Evolutionary conservation across 2,888 invertebrate species (phyloP).

Genomic region (Aricia artaxerxes): DNA sequence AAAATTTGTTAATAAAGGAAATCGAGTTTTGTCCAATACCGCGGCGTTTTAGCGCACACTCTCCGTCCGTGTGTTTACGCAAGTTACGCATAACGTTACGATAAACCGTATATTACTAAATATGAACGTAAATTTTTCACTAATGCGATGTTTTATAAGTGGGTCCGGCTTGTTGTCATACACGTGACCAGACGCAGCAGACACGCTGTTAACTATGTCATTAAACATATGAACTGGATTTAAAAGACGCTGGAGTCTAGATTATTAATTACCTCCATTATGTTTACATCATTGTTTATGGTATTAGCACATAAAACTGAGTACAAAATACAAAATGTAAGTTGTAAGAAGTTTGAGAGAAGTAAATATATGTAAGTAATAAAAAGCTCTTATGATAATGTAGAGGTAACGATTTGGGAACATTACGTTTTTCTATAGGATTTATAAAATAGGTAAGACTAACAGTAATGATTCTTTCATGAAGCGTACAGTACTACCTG

Average conservation of each 20-base stretch:
- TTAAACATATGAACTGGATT: background rate
- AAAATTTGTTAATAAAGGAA: too few relatives aligned
- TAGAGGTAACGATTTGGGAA: too few relatives aligned
- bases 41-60: conserved; percentile 12
- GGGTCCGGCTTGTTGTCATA: conserved; percentile 15
- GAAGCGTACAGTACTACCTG: too few relatives aligned
- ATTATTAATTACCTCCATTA: background rate
- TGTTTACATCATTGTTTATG: background rate
- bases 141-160: conserved; percentile 15
- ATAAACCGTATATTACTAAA: conserved; percentile 40
- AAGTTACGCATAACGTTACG: conserved; percentile 41
- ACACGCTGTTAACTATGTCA: background rate
- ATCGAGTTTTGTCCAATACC: background rate
- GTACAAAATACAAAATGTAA: too few relatives aligned
- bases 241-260: background rate
- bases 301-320: background rate
- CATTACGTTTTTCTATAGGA: too few relatives aligned
- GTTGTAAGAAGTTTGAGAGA: too few relatives aligned
- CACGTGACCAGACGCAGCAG: background rate
- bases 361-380: too few relatives aligned
- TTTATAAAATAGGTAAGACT: too few relatives aligned
- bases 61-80: conserved; percentile 35
- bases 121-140: conserved; percentile 32
- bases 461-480: too few relatives aligned
- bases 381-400: too few relatives aligned